Conservation (phyloP, 2,797 vertebrate genomes). For the Manis pentadactyla region DNA sequence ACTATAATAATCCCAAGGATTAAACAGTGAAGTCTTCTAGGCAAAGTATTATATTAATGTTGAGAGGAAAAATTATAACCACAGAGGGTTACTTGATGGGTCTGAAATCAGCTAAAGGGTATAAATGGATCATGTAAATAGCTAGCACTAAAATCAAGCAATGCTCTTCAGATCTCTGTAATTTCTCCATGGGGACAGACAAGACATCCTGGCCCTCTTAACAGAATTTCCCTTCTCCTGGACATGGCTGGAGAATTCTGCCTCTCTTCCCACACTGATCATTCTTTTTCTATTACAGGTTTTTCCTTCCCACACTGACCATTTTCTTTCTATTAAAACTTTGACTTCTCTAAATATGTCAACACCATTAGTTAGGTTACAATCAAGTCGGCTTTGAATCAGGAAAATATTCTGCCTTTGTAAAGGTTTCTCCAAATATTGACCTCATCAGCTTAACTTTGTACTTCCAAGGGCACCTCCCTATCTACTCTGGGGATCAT, state of each 20-base stretch:
- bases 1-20: neutral
- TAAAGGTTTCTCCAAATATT: constrained; percentile 15
- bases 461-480: neutral
- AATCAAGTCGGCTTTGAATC: constrained; percentile 15
- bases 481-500: neutral
- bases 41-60: neutral
- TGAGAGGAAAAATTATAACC: constrained; percentile 39
- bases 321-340: constrained; percentile 24
- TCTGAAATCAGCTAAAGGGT: neutral
- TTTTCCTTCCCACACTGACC: neutral
- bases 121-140: neutral
- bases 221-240: neutral
- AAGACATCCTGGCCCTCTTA: neutral
- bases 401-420: neutral
- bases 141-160: neutral
- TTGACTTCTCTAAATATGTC: neutral
- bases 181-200: neutral
- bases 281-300: neutral
- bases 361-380: neutral
- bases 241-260: neutral
- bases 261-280: neutral
- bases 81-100: neutral
- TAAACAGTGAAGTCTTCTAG: neutral
- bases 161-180: neutral
- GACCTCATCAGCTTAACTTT: neutral